Evolutionary conservation across 2,113 vertebrate genomes (phyloP).

Genomic region (Mustela lutreola): DNA sequence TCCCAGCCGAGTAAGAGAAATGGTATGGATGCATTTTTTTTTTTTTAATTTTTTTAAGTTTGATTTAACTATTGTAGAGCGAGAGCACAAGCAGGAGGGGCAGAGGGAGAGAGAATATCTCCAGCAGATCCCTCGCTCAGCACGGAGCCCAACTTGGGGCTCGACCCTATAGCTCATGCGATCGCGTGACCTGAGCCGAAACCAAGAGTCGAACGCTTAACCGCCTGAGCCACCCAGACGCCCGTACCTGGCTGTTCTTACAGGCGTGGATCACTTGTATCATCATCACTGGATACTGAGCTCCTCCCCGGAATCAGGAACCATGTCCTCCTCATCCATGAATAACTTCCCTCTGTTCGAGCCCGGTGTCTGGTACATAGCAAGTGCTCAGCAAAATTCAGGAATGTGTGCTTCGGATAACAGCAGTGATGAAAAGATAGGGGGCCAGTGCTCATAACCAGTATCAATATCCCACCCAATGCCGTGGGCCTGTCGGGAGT

Average conservation of each 20-base stretch:
- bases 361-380: not conserved
- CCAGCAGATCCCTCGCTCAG: not conserved
- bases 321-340: not conserved
- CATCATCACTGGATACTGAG: not conserved
- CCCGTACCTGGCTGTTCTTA: not conserved
- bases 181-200: not conserved
- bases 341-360: not conserved
- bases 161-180: not conserved
- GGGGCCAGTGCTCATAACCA: not conserved
- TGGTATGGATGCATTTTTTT: not conserved
- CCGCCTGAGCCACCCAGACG: not conserved
- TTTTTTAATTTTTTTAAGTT: not conserved
- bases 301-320: not conserved
- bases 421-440: not conserved
- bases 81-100: not conserved
- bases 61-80: not conserved
- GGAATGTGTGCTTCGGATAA: not conserved
- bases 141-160: not conserved
- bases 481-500: not conserved
- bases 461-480: not conserved
- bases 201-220: not conserved
- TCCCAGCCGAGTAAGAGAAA: not conserved
- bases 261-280: not conserved
- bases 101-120: not conserved
- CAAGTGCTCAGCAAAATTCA: not conserved